Evolutionary conservation across 1,140 invertebrate genomes (phyloP).

Genomic region (Bombus ignitus): DNA sequence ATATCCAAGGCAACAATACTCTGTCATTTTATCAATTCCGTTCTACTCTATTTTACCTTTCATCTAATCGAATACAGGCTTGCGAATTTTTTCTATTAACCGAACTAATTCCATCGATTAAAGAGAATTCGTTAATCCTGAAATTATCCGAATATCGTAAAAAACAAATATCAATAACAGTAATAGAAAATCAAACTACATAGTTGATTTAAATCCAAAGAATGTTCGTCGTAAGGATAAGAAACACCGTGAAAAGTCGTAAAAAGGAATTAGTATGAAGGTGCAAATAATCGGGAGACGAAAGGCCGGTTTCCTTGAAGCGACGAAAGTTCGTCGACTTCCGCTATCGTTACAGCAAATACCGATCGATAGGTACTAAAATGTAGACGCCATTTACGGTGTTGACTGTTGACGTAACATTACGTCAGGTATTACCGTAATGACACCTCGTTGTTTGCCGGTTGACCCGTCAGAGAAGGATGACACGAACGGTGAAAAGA

Average conservation of each 20-base stretch:
- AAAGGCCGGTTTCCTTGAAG: not conserved
- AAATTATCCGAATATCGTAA: not conserved
- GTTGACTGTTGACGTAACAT: conserved; percentile 36
- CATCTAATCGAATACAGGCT: no score
- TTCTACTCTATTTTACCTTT: no score
- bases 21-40: no score
- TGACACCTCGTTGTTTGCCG: conserved; percentile 9
- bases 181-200: not conserved
- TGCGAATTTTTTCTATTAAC: no score
- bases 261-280: no score
- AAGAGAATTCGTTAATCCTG: not conserved
- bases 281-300: not conserved
- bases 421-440: conserved; percentile 49
- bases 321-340: conserved; percentile 33
- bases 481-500: not conserved
- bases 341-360: conserved; percentile 1
- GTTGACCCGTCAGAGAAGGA: conserved; percentile 13
- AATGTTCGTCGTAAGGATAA: not conserved
- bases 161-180: not conserved
- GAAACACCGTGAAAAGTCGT: not conserved
- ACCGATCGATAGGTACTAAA: conserved; percentile 20
- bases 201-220: not conserved
- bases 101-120: not conserved
- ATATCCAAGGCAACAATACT: no score
- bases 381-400: conserved; percentile 15